phyloP scores from a whole-genome alignment of 2,888 invertebrate genomes.

The Diaperis boleti region DNA sequence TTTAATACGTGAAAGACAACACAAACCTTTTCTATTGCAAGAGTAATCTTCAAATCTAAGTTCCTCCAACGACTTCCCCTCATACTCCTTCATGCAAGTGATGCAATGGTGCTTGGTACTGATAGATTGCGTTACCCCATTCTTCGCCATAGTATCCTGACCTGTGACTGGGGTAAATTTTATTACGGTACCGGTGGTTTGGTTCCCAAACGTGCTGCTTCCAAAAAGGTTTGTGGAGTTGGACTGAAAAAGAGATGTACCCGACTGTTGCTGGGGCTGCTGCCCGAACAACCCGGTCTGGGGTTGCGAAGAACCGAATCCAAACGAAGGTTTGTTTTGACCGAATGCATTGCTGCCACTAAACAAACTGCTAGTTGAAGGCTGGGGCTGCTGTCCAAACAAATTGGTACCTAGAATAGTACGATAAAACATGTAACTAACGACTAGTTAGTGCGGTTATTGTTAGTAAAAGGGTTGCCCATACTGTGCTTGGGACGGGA shows the following conservation, averaged over 20 bases:
- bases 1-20: constrained; percentile 50
- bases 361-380: constrained; percentile 72
- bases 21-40: constrained; percentile 85
- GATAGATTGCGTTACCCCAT: constrained; percentile 85
- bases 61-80: constrained; percentile 94
- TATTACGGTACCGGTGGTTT: constrained; percentile 76
- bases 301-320: constrained; percentile 66
- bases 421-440: background rate
- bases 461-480: constrained; percentile 6
- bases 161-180: constrained; percentile 91
- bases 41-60: constrained; percentile 93
- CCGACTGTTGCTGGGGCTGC: constrained; percentile 65
- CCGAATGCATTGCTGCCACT: constrained; percentile 71
- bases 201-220: constrained; percentile 62
- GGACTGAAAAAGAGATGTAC: constrained; percentile 57
- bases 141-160: constrained; percentile 92
- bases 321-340: constrained; percentile 70
- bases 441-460: background rate
- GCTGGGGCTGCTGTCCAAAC: constrained; percentile 66
- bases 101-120: constrained; percentile 97
- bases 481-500: constrained; percentile 16
- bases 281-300: constrained; percentile 69
- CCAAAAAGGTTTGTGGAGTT: constrained; percentile 67
- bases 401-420: constrained; percentile 55
- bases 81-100: constrained; percentile 99